These are phyloP conservation scores for Pipistrellus pipistrellus DNA, from an alignment of 2,797 vertebrate species.

Conservation along the genomic window DNA sequence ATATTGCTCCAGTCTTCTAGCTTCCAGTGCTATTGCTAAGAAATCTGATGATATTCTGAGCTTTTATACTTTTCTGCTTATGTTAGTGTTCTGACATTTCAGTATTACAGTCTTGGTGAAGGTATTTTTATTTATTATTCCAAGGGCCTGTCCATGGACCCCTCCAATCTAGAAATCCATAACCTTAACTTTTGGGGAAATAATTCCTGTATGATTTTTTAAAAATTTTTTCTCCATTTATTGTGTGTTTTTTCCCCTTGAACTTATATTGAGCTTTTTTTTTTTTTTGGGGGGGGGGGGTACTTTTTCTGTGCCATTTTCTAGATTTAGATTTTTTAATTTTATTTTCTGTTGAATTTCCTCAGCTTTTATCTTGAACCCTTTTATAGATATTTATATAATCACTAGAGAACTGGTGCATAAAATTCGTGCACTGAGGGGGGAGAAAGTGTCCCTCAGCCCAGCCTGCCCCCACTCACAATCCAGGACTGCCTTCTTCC, in stretches of 20 bases:
- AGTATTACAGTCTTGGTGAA: neutral
- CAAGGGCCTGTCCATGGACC: neutral
- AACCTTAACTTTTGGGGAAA: neutral
- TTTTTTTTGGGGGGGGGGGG: too few species aligned
- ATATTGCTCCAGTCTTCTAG: neutral
- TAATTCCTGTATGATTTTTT: neutral
- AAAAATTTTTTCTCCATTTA: neutral
- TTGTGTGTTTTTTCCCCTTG: neutral
- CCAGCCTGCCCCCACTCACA: too few species aligned
- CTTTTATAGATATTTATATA: neutral
- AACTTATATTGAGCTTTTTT: neutral
- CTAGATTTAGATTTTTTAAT: neutral
- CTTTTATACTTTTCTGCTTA: neutral
- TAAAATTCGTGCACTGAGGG: too few species aligned
- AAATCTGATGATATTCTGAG: neutral
- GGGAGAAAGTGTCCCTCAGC: too few species aligned
- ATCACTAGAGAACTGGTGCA: neutral
- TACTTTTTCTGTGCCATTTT: neutral
- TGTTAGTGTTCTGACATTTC: neutral
- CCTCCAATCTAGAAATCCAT: neutral
- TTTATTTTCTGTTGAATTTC: neutral
- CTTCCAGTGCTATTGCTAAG: neutral
- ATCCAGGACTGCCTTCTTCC: too few species aligned
- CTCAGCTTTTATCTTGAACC: conserved; percentile 13
- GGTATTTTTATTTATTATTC: neutral